phyloP scores from a whole-genome alignment of 1,140 invertebrate species.

The Caenorhabditis latens region DNA sequence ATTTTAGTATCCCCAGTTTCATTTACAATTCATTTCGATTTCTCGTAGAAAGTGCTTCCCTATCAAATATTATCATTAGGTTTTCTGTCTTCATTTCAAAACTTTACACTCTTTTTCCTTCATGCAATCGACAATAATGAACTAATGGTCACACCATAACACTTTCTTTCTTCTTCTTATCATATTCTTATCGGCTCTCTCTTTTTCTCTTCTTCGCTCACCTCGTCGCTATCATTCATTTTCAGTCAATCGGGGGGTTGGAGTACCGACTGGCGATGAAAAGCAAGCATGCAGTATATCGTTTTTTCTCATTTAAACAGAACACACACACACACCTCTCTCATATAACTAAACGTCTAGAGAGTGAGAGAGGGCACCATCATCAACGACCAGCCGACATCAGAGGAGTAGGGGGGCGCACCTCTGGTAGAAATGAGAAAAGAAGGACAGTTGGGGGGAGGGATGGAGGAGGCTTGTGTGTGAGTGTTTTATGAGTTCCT shows the following conservation, averaged over 20 bases:
- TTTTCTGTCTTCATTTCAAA: background rate
- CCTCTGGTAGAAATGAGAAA: slow-evolving; percentile 18
- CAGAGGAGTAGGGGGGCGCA: background rate
- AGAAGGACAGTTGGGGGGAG: too few relatives aligned
- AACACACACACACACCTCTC: slow-evolving; percentile 5
- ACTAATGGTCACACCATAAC: background rate
- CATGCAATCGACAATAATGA: background rate
- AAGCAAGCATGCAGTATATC: background rate
- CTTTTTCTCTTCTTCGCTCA: background rate
- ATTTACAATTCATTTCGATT: too few relatives aligned
- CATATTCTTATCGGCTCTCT: slow-evolving; percentile 13
- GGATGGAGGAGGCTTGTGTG: background rate
- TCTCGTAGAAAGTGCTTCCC: too few relatives aligned
- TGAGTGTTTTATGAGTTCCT: slow-evolving; percentile 52
- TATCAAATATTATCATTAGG: too few relatives aligned
- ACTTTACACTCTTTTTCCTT: background rate
- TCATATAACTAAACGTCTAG: background rate
- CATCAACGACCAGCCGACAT: background rate
- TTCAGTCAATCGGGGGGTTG: background rate
- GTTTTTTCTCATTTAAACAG: slow-evolving; percentile 16
- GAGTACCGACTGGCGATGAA: background rate
- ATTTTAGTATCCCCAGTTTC: too few relatives aligned
- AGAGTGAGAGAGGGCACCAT: background rate
- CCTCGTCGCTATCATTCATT: background rate
- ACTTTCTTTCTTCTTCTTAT: background rate